These are phyloP conservation scores for Papilio elwesi DNA, from an alignment of 2,888 invertebrate genomes.

Conservation along the genomic window DNA sequence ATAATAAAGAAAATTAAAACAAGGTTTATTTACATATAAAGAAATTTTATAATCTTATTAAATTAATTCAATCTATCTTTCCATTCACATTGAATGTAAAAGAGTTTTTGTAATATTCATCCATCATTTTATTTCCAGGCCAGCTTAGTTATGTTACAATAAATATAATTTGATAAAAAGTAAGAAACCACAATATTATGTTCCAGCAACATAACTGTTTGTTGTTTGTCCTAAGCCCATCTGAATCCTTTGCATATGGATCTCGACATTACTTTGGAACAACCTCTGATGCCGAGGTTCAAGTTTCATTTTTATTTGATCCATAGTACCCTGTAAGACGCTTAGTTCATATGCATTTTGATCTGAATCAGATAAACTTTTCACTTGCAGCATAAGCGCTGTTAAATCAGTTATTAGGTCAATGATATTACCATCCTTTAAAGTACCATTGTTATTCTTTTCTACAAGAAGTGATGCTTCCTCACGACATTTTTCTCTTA, in stretches of 20 bases:
- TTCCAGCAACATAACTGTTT: slow-evolving; percentile 60
- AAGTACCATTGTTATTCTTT: slow-evolving; percentile 86
- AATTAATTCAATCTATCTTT: not conserved
- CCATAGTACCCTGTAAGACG: slow-evolving; percentile 95
- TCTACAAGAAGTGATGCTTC: slow-evolving; percentile 93
- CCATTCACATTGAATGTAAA: not conserved
- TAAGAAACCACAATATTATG: slow-evolving; percentile 44
- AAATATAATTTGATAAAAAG: slow-evolving; percentile 44
- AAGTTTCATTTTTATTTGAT: slow-evolving; percentile 92
- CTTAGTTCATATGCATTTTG: slow-evolving; percentile 95
- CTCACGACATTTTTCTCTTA: slow-evolving; percentile 93
- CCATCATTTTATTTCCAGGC: not conserved
- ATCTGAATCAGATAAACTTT: slow-evolving; percentile 90
- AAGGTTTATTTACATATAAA: slow-evolving; percentile 17
- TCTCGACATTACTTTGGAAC: slow-evolving; percentile 95
- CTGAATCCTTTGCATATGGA: slow-evolving; percentile 95
- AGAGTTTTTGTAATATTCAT: not conserved
- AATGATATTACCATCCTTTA: slow-evolving; percentile 87
- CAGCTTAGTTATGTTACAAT: slow-evolving; percentile 45
- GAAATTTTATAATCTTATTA: slow-evolving; percentile 14
- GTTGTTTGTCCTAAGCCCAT: slow-evolving; percentile 85
- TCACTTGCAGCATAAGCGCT: slow-evolving; percentile 94
- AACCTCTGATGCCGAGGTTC: slow-evolving; percentile 89
- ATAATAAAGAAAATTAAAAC: slow-evolving; percentile 7
- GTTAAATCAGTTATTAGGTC: slow-evolving; percentile 94